These are phyloP conservation scores for Onychomys arenicola DNA, from an alignment of 2,797 vertebrate genomes.

Conservation along the genomic window DNA sequence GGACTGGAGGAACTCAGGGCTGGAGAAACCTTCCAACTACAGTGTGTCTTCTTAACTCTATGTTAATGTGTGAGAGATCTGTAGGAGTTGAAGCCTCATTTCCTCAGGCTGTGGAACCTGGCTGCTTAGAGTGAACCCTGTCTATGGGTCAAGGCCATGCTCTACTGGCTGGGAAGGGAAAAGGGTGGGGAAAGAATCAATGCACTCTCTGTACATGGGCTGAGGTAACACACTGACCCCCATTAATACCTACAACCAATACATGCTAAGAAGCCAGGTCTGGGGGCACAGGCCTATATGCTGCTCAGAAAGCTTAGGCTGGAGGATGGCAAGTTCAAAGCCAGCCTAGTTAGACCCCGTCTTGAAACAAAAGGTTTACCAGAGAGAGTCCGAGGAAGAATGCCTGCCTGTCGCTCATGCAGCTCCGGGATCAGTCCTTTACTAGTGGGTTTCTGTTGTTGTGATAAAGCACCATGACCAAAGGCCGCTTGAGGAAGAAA, in stretches of 20 bases:
- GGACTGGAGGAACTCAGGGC: too few relatives aligned
- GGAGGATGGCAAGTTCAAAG: not conserved
- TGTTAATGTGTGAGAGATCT: not conserved
- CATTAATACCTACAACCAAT: not conserved
- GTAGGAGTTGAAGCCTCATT: not conserved
- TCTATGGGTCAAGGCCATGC: not conserved
- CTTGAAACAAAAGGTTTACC: not conserved
- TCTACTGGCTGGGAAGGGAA: not conserved
- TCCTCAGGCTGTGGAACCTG: not conserved
- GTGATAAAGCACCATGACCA: too few relatives aligned
- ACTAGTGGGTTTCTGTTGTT: not conserved
- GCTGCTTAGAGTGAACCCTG: not conserved
- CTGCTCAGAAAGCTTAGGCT: not conserved
- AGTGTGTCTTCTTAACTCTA: not conserved
- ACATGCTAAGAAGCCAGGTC: not conserved
- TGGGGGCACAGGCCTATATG: not conserved
- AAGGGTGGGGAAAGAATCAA: too few relatives aligned
- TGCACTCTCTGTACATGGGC: fast-evolving
- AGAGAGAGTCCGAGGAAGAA: not conserved
- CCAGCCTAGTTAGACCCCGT: not conserved
- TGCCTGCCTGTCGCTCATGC: fast-evolving
- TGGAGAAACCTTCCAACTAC: not conserved
- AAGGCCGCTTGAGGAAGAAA: not conserved
- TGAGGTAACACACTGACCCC: not conserved
- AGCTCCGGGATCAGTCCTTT: not conserved